phyloP scores from a whole-genome alignment of 2,113 vertebrate genomes.

The Tauraco erythrolophus region DNA sequence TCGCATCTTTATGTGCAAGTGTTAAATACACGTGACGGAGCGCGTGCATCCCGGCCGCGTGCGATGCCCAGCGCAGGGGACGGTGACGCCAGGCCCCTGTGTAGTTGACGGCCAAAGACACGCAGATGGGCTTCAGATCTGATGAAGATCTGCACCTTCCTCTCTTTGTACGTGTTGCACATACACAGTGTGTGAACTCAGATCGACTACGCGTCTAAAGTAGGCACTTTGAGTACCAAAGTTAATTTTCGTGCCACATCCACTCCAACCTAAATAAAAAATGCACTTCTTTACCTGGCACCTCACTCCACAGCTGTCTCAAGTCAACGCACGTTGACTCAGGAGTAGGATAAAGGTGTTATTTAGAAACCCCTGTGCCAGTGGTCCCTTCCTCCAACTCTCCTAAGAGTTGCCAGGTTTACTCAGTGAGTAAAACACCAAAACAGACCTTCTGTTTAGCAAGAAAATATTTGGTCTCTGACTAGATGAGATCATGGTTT shows the following conservation, averaged over 20 bases:
- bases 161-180: fast-evolving
- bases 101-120: fast-evolving
- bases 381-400: background rate
- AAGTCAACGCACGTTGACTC: fast-evolving
- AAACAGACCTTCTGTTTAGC: background rate
- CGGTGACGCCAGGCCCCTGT: fast-evolving
- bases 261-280: background rate
- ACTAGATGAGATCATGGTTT: background rate
- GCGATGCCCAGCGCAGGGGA: background rate
- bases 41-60: fast-evolving
- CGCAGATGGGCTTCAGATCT: fast-evolving
- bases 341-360: background rate
- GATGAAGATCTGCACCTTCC: fast-evolving
- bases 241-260: background rate
- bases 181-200: fast-evolving
- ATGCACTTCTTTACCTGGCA: background rate
- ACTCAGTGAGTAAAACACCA: background rate
- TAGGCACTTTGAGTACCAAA: fast-evolving
- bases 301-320: background rate
- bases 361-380: fast-evolving
- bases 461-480: background rate
- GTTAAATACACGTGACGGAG: fast-evolving
- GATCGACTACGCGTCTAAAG: fast-evolving
- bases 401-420: background rate
- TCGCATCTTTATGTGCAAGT: background rate